Base-by-base conservation (phyloP, 2,113 vertebrate genomes). In the Cavia aperea region DNA sequence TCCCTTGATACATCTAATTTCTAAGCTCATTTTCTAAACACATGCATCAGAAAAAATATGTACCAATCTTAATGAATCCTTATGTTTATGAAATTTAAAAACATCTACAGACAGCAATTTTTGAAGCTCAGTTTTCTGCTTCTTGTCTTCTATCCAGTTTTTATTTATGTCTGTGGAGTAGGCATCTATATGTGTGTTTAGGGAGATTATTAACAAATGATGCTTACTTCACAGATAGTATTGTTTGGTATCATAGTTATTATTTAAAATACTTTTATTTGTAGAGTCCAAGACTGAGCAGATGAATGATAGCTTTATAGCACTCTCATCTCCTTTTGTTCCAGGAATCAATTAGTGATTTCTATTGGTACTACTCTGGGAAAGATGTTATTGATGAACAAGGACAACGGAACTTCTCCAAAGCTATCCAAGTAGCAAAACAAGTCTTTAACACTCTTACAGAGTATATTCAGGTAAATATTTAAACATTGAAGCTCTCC, bases 321-420 rank as follows among this genome's bases (percentile, higher is more conserved):
- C 39, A 62, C 23, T 31, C 0, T 7, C 5, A 6, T 72, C 63
- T 92, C 68, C 88, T 1, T 91, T 51, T 75, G 91, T 95, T 96
- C 24, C 91, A 99, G 99, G 99, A 99, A 96, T 99, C 99, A 11
- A 99, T 99, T 96, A 99, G 99, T 97, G 99, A 99, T 97, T 99
- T 99, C 95, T 99, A 99, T 95, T 99, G 99, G 99, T 99, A 98
- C 97, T 99, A 99, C 96, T 99, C 99, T 95, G 99, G 99, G 16
- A 99, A 99, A 93, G 99, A 99, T 75, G 98, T 99, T 68, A 99
- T 99, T 85, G 99, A 99, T 83, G 99, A 99, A 49, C 99, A 99
- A 96, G 99, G 99, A 46, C 99, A 99, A 95, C 98, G 99, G 60
- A 99, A 99, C 96, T 99, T 99, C 97, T 99, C 99, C 90, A 99